phyloP scores from a whole-genome alignment of 2,888 invertebrate species.

The Lasiommata megera region DNA sequence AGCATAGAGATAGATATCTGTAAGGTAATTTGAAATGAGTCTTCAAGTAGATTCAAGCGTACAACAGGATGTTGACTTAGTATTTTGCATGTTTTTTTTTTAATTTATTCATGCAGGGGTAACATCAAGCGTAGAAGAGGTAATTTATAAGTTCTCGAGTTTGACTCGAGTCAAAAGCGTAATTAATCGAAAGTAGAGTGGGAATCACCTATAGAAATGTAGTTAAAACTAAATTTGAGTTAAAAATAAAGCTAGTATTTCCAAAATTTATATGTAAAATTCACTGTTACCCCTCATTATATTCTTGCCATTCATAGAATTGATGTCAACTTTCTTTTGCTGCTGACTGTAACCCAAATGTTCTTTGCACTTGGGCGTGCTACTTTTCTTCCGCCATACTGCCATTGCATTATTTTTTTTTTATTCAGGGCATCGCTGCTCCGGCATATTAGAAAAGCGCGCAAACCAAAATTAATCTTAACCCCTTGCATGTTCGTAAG shows the following conservation, averaged over 20 bases:
- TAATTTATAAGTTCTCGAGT: too few species aligned
- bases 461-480: slow-evolving; percentile 25
- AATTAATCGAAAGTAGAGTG: too few species aligned
- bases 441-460: slow-evolving; percentile 22
- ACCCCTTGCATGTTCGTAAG: slow-evolving; percentile 30
- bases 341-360: neutral
- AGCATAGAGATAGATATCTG: too few species aligned
- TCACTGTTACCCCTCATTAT: neutral
- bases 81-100: too few species aligned
- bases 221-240: neutral
- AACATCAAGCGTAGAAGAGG: too few species aligned
- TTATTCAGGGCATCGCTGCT: slow-evolving; percentile 25
- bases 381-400: neutral
- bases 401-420: slow-evolving; percentile 14
- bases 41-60: too few species aligned
- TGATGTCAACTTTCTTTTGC: neutral
- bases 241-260: neutral
- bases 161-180: too few species aligned
- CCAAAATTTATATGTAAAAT: neutral
- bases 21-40: too few species aligned
- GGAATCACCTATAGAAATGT: neutral
- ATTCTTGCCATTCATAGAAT: neutral
- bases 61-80: too few species aligned
- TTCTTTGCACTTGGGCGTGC: neutral
- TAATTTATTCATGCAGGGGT: too few species aligned